A percentile compares a stretch with the other conserved stretches of the same genome.
Conservation (phyloP, 1,140 invertebrate genomes). For the Bombus pyrosoma region DNA sequence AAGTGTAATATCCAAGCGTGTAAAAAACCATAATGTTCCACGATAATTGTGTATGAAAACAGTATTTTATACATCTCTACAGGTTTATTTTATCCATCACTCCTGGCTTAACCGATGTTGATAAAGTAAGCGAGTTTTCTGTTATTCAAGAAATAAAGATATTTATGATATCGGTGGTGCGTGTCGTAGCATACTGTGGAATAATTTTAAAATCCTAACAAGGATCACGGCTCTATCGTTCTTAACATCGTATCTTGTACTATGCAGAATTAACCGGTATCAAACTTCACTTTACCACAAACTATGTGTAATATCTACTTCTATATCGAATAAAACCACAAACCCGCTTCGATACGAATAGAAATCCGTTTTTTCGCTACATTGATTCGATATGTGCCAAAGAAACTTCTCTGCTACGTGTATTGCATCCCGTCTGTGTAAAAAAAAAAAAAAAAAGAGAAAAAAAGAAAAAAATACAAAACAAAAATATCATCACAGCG, state of each 20-base stretch:
- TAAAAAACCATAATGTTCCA: not conserved
- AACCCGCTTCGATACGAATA: not conserved
- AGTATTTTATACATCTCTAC: not conserved
- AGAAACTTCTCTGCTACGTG: not conserved
- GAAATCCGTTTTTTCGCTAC: not conserved
- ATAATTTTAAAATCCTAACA: not conserved
- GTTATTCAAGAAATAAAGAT: too few species aligned
- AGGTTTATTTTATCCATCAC: not conserved
- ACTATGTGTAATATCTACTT: not conserved
- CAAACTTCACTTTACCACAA: not conserved
- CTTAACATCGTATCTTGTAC: not conserved
- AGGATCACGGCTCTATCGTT: too few species aligned
- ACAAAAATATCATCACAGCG: not conserved
- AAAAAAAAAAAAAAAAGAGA: not conserved
- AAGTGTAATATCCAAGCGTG: not conserved
- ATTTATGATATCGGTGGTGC: too few species aligned
- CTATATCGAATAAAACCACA: not conserved
- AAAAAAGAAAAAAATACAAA: not conserved
- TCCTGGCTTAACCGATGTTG: rapidly evolving
- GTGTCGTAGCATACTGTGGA: too few species aligned
- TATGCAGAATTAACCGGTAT: not conserved
- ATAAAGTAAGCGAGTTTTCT: not conserved
- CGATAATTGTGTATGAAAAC: not conserved
- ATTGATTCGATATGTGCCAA: not conserved
- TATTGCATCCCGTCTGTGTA: slow-evolving; percentile 6